Evolutionary conservation across 2,888 invertebrate genomes (phyloP).

Genomic region (Lysandra bellargus): DNA sequence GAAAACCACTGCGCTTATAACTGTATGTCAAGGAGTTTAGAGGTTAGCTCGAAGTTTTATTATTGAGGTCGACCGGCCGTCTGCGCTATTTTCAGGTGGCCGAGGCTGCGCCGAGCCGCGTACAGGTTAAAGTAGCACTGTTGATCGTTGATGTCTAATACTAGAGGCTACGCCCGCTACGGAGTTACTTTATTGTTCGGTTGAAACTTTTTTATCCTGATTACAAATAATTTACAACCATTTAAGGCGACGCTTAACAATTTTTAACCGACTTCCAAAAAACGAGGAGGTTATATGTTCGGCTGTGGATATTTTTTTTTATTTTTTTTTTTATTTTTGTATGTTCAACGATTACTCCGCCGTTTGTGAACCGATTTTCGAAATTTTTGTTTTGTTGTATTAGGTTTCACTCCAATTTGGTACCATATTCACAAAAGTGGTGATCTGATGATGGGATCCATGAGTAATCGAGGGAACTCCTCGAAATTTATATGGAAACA

Average conservation of each 20-base stretch:
- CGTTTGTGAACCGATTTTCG: too few relatives aligned
- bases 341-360: too few relatives aligned
- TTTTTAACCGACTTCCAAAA: too few relatives aligned
- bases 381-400: too few relatives aligned
- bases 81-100: constrained; percentile 27
- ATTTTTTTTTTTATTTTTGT: too few relatives aligned
- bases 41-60: constrained; percentile 10
- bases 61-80: constrained; percentile 26
- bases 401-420: too few relatives aligned
- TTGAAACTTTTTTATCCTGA: not conserved
- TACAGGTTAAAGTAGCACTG: not conserved
- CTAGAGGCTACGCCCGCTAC: not conserved
- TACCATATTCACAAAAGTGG: too few relatives aligned
- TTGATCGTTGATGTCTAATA: constrained; percentile 3
- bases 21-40: constrained; percentile 20
- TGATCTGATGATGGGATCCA: too few relatives aligned
- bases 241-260: not conserved
- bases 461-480: too few relatives aligned
- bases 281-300: too few relatives aligned
- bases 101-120: constrained; percentile 2
- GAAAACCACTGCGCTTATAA: constrained; percentile 3
- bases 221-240: not conserved
- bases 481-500: too few relatives aligned
- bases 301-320: too few relatives aligned
- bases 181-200: not conserved